phyloP scores from a whole-genome alignment of 2,113 vertebrate genomes.

The Pseudopodoces humilis region DNA sequence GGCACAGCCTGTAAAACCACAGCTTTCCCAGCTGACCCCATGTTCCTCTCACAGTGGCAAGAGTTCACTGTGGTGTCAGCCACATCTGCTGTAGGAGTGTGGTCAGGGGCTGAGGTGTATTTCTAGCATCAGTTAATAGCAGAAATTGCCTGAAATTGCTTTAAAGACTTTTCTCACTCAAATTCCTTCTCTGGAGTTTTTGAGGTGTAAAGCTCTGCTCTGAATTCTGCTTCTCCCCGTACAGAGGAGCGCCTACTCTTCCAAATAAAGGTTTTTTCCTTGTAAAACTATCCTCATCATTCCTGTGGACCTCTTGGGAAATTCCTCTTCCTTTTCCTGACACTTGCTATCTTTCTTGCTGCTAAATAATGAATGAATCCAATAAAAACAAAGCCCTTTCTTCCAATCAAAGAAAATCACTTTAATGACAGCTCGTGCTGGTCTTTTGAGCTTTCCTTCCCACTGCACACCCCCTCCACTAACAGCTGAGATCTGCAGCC shows the following conservation, averaged over 20 bases:
- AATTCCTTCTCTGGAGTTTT: neutral
- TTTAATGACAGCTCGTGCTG: neutral
- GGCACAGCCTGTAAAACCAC: neutral
- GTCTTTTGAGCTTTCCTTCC: constrained; percentile 3
- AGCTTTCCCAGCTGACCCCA: neutral
- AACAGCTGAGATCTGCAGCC: constrained; percentile 11
- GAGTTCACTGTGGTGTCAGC: neutral
- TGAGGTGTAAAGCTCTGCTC: neutral
- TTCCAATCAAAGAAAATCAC: constrained; percentile 25
- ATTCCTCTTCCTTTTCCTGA: neutral
- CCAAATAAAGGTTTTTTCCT: neutral
- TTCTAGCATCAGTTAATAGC: neutral
- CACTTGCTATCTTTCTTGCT: neutral
- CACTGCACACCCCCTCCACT: neutral
- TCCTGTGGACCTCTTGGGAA: neutral
- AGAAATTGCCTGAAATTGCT: neutral
- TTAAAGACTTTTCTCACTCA: neutral
- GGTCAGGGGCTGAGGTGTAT: neutral
- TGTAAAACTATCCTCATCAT: neutral
- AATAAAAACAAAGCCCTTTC: neutral
- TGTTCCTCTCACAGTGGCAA: neutral
- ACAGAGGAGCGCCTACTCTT: neutral
- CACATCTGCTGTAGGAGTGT: neutral
- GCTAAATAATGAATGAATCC: constrained; percentile 29
- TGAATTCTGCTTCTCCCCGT: neutral